Percentiles rank a stretch among this genome's conserved stretches.
Evolutionary conservation across 2,113 vertebrate genomes (phyloP).

Genomic region (Emydocephalus ijimae): DNA sequence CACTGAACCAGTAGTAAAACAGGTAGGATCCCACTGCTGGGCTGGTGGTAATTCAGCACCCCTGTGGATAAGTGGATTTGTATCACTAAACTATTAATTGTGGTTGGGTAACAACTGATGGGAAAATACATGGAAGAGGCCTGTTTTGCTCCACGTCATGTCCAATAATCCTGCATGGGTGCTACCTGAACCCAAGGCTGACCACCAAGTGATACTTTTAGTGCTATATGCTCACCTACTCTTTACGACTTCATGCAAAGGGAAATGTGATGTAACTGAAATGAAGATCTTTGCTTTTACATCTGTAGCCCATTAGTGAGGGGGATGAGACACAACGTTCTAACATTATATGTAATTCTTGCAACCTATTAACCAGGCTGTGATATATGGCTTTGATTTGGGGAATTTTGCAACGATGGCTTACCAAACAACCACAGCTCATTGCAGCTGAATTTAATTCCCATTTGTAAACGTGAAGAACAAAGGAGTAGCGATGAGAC

Average conservation of each 20-base stretch:
- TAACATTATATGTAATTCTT: constrained; percentile 52
- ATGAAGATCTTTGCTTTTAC: not conserved
- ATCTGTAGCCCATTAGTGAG: constrained; percentile 49
- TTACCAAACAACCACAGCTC: constrained; percentile 28
- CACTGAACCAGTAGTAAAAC: too few relatives aligned
- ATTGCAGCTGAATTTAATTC: constrained; percentile 53
- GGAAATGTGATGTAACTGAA: constrained; percentile 27
- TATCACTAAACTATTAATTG: constrained; percentile 40
- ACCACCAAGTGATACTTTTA: not conserved
- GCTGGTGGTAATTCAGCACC: too few relatives aligned
- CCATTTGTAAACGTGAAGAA: constrained; percentile 31
- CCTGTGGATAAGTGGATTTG: not conserved
- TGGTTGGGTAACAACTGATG: not conserved
- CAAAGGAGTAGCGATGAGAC: constrained; percentile 25
- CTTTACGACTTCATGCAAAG: constrained; percentile 38
- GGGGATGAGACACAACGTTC: constrained; percentile 33
- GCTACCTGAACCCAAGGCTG: not conserved
- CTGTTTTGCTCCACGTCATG: constrained; percentile 12
- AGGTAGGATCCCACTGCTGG: too few relatives aligned
- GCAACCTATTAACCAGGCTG: constrained; percentile 52
- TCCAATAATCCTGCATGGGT: constrained; percentile 23
- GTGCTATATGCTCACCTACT: not conserved
- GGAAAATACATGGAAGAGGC: constrained; percentile 6
- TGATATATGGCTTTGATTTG: constrained; percentile 56
- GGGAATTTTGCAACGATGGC: constrained; percentile 26